These are phyloP conservation scores for Eulemur coronatus DNA, from an alignment of 2,797 vertebrate species.

Conservation along the genomic window DNA sequence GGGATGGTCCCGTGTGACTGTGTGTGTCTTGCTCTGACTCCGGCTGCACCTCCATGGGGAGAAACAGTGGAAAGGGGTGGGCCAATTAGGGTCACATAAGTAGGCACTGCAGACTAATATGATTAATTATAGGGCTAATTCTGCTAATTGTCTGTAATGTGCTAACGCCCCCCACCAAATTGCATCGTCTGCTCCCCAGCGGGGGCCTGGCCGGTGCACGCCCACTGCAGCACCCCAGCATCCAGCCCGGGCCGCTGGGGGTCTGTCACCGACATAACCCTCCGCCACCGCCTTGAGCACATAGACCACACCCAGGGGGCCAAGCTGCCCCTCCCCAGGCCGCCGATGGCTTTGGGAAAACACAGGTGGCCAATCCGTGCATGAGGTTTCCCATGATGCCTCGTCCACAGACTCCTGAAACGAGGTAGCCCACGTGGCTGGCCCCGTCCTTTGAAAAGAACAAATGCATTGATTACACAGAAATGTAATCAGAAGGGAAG, in stretches of 20 bases:
- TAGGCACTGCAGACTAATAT: background rate
- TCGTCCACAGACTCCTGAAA: background rate
- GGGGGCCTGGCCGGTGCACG: background rate
- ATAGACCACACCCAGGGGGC: too few species aligned
- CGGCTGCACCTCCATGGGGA: background rate
- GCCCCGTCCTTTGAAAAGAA: background rate
- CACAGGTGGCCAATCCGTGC: background rate
- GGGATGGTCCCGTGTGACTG: background rate
- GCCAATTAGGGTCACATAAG: background rate
- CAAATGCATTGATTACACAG: background rate
- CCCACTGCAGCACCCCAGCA: background rate
- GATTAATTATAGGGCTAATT: background rate
- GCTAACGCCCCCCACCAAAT: background rate
- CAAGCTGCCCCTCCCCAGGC: background rate
- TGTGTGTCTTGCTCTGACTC: background rate
- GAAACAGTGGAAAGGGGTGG: background rate
- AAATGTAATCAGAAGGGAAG: background rate
- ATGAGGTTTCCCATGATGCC: background rate
- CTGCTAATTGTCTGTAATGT: background rate
- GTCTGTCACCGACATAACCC: accelerated
- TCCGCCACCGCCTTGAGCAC: accelerated
- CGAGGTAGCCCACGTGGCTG: background rate
- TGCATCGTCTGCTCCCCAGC: background rate
- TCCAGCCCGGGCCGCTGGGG: background rate
- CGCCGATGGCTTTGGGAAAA: background rate